Conservation (phyloP, 2,797 vertebrate genomes). For the Hyperoplus immaculatus region DNA sequence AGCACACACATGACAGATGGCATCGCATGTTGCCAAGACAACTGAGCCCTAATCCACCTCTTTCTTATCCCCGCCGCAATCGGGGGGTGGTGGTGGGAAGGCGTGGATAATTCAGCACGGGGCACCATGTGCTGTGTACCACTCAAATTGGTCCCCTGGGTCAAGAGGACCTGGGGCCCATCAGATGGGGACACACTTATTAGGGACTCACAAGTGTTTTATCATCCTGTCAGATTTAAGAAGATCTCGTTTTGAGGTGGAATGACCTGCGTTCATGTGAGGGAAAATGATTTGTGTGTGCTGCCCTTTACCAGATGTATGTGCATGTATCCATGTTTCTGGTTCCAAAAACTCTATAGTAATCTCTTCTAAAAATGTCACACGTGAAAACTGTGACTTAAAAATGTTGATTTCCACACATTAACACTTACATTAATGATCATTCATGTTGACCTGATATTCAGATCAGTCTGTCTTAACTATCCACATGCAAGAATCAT, state of each 20-base stretch:
- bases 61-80: constrained; percentile 46
- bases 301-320: neutral
- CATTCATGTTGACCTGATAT: neutral
- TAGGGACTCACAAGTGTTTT: constrained; percentile 83
- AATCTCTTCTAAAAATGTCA: neutral
- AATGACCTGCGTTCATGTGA: constrained; percentile 33
- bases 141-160: constrained; percentile 86
- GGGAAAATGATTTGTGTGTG: constrained; percentile 3
- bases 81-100: constrained; percentile 10
- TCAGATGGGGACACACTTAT: constrained; percentile 85
- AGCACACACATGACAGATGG: constrained; percentile 85
- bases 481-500: neutral
- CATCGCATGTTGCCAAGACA: constrained; percentile 83
- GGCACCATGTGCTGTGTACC: constrained; percentile 82
- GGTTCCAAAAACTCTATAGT: neutral
- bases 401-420: neutral
- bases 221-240: constrained; percentile 79
- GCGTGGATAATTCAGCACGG: constrained; percentile 64
- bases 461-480: neutral
- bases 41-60: constrained; percentile 74
- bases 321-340: neutral
- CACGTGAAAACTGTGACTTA: neutral
- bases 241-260: constrained; percentile 62
- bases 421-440: neutral
- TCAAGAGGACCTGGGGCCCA: constrained; percentile 73